These are phyloP conservation scores for Drosophila antonietae DNA, from an alignment of 2,888 invertebrate species.

Conservation along the genomic window DNA sequence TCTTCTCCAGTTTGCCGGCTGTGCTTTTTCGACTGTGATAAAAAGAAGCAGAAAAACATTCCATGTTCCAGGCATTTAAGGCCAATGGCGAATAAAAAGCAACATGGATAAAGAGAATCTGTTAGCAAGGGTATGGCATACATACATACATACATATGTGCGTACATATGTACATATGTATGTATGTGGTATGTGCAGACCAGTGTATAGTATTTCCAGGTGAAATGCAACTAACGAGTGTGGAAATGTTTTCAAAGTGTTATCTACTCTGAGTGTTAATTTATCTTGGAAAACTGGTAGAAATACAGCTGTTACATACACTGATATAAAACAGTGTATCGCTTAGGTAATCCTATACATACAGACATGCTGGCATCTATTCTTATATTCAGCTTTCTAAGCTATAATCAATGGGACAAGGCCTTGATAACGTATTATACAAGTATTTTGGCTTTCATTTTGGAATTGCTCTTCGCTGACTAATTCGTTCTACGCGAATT, in stretches of 20 bases:
- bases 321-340: background rate
- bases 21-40: constrained; percentile 28
- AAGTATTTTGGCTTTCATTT: constrained; percentile 30
- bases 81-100: constrained; percentile 1
- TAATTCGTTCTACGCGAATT: constrained; percentile 42
- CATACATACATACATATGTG: background rate
- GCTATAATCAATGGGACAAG: constrained; percentile 61
- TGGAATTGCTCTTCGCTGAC: constrained; percentile 13
- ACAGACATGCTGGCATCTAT: background rate
- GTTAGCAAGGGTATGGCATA: constrained; percentile 14
- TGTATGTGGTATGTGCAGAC: background rate
- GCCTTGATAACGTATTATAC: constrained; percentile 51
- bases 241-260: background rate
- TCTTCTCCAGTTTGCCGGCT: constrained; percentile 40
- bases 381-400: constrained; percentile 7
- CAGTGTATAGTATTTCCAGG: constrained; percentile 22
- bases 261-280: constrained; percentile 8
- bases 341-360: constrained; percentile 8
- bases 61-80: constrained; percentile 14
- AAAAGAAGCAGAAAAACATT: constrained; percentile 8
- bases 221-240: constrained; percentile 18
- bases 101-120: constrained; percentile 7
- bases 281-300: background rate
- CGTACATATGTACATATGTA: background rate
- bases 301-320: constrained; percentile 16